Percentiles rank a stretch among this genome's conserved stretches.
Conservation (phyloP, 2,113 vertebrate species). For the Turdus rufiventris region DNA sequence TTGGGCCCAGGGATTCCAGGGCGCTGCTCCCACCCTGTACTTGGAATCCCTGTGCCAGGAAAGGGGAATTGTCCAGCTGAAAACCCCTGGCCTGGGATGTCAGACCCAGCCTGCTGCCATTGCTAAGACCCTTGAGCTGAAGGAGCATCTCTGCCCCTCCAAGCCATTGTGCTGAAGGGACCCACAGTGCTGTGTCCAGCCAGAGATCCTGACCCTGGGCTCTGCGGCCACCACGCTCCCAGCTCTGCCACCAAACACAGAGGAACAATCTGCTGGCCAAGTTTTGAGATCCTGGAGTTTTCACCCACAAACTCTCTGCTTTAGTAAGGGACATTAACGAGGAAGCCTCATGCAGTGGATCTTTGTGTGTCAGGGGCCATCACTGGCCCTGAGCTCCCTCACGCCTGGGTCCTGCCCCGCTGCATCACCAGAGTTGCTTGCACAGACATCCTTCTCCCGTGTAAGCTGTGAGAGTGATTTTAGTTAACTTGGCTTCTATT, state of each 20-base stretch:
- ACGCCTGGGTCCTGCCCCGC: background rate
- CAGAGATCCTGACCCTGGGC: background rate
- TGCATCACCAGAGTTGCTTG: background rate
- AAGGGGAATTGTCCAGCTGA: background rate
- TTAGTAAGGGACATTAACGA: background rate
- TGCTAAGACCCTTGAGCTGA: background rate
- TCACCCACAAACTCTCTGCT: background rate
- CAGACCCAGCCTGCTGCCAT: background rate
- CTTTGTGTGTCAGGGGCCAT: background rate
- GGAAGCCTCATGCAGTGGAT: background rate
- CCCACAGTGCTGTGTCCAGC: background rate
- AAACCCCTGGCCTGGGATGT: background rate
- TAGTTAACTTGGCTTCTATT: background rate
- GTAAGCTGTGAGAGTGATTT: background rate
- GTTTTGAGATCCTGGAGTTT: background rate
- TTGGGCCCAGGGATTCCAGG: background rate
- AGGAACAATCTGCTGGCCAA: background rate
- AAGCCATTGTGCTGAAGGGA: accelerated
- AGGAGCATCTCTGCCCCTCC: background rate
- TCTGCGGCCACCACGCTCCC: accelerated
- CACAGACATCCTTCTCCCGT: background rate
- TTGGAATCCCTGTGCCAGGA: background rate
- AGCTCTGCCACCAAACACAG: background rate
- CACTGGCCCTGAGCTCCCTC: background rate
- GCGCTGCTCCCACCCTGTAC: background rate